Percentiles rank a stretch among this genome's conserved stretches.
phyloP scores from a whole-genome alignment of 2,888 invertebrate genomes.

The Sphaerophoria taeniata region DNA sequence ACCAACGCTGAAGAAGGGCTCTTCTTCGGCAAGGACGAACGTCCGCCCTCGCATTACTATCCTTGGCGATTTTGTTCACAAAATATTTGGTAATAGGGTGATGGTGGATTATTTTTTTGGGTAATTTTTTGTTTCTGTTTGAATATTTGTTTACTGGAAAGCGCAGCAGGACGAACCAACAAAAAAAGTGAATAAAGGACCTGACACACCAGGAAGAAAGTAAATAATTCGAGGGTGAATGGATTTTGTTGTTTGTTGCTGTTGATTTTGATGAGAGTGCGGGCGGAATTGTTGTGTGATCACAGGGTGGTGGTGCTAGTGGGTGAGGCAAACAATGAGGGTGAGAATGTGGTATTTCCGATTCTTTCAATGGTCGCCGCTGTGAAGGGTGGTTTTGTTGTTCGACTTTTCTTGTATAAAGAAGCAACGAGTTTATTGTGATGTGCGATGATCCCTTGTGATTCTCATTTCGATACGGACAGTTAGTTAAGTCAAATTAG shows the following conservation, averaged over 20 bases:
- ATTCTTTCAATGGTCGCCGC: constrained; percentile 61
- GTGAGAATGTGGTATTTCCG: constrained; percentile 70
- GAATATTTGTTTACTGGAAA: constrained; percentile 68
- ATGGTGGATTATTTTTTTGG: constrained; percentile 15
- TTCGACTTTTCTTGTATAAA: neutral
- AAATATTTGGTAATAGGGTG: constrained; percentile 38
- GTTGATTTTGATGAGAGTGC: neutral
- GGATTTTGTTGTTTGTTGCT: constrained; percentile 44
- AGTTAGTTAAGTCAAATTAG: constrained; percentile 76
- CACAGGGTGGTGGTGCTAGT: constrained; percentile 32
- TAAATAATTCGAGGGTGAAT: constrained; percentile 74
- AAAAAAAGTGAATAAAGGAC: constrained; percentile 7
- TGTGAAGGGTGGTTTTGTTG: no score
- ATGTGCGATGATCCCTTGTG: constrained; percentile 75
- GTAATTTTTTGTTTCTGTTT: constrained; percentile 32
- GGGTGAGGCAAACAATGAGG: constrained; percentile 43
- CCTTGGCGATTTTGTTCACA: constrained; percentile 11
- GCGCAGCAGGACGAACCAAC: constrained; percentile 52
- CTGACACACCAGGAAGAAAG: constrained; percentile 61
- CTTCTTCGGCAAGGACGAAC: constrained; percentile 71
- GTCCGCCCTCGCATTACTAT: constrained; percentile 40
- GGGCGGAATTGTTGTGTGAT: constrained; percentile 47
- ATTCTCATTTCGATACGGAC: constrained; percentile 76
- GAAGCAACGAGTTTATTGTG: constrained; percentile 40
- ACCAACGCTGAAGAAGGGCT: constrained; percentile 62